These are phyloP conservation scores for Halesus radiatus DNA, from an alignment of 1,140 invertebrate genomes.

Conservation along the genomic window DNA sequence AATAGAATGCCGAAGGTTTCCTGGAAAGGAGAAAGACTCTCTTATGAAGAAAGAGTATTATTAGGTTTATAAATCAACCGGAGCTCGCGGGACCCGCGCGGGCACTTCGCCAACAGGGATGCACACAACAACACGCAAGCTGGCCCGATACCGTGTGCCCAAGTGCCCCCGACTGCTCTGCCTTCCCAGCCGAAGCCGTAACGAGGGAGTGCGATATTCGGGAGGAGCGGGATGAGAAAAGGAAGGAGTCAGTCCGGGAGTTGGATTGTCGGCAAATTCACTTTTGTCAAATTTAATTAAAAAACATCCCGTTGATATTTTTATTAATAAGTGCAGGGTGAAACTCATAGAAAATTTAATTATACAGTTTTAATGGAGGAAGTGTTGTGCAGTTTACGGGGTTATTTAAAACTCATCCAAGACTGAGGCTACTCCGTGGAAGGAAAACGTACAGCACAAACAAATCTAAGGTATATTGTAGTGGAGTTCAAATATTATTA, in stretches of 20 bases:
- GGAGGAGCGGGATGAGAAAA: neutral
- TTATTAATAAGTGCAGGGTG: conserved; percentile 34
- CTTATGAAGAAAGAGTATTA: conserved; percentile 25
- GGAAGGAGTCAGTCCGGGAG: conserved; percentile 6
- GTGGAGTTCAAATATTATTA: no score
- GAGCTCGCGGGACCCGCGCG: neutral
- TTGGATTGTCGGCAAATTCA: conserved; percentile 34
- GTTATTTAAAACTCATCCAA: no score
- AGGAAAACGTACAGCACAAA: no score
- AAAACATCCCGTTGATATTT: conserved; percentile 49
- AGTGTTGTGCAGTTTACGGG: no score
- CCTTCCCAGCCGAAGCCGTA: no score
- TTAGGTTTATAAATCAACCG: conserved; percentile 14
- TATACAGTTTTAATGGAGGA: neutral
- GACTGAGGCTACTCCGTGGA: no score
- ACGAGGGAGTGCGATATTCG: neutral
- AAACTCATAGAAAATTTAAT: conserved; percentile 7
- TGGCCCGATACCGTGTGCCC: no score
- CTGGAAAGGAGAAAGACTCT: neutral
- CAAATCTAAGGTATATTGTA: no score
- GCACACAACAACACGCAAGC: no score
- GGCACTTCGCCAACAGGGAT: no score
- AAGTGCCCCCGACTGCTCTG: no score
- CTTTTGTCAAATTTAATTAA: conserved; percentile 52
- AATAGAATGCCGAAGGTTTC: conserved; percentile 14